Base-by-base conservation (phyloP, 2,888 invertebrate genomes). In the Cyaniris semiargus region DNA sequence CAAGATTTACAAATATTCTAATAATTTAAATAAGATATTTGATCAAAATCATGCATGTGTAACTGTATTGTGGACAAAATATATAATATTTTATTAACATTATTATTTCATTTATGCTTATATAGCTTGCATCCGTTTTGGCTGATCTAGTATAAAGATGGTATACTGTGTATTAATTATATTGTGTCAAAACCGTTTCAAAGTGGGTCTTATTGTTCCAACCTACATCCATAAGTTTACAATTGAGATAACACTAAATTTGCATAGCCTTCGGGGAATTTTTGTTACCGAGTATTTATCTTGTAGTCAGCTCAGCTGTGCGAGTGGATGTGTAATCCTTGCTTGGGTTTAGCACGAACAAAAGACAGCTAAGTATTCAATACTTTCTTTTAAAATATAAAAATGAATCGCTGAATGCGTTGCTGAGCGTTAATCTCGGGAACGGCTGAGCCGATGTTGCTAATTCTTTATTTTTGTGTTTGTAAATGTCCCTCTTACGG, bases 191-290 rank as follows among this genome's bases (percentile, higher is more conserved):
- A 34, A 21, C n/a, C n/a, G n/a, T n/a, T 71, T 15, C 71, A 3
- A 38, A 38, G 71, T 71, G 21, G 38, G 71, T 38, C 38, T 71
- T 71, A 71, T 71, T 71, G 38, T 71, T 71, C 34, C 71, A 71
- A 71, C 71, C 71, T 71, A 71, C 71, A 71, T 71, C 34, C 71
- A 71, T 71, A 38, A 71, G 71, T 71, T 71, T 38, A 38, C 38
- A 66, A 27, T 66, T 31, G 66, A 31, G 71, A 71, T 71, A 71
- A 34, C 71, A 38, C 38, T 38, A 66, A 66, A 66, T 66, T 71
- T 71, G 71, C 71, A 71, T 71, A 71, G 66, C 66, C 66, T 66
- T 66, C 27, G 18, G 66, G 27, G 27, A 66, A 27, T 27, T 66
- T 66, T 66, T 66, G 66, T 31, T 66, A 66, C 66, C 6, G 66